Evolutionary conservation across 2,113 vertebrate species (phyloP), one percentile per base, ranked within the genome.

Genomic region (Amphiprion percula): DNA sequence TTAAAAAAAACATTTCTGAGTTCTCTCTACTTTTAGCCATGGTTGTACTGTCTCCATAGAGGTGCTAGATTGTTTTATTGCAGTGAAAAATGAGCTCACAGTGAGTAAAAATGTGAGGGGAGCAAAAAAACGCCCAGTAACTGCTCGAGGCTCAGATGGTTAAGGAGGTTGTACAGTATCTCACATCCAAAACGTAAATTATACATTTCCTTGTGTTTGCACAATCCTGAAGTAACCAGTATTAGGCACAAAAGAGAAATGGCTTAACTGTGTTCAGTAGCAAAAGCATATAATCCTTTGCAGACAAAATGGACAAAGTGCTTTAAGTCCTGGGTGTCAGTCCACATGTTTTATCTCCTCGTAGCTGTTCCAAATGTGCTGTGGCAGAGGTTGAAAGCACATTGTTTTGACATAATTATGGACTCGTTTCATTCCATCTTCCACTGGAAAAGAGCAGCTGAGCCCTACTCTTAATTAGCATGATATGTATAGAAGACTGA

Each of bases 401-500:
- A 92, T 90, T 87, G 89, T 93, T 91, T 86, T 77, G 83, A 90
- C 91, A 86, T 94, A 92, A 93, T 93, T 93, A 95, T 39, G 79
- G 84, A 84, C 39, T 50, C 30, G 60, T 75, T 90, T 84, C 74
- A 86, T 87, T 91, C 82, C 86, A 75, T 88, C 82, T 86, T 88
- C 78, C n/a, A 68, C 72, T 73, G 83, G 49, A 82, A 66, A 66
- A 77, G 65, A 88, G 83, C 74, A 82, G 88, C 85, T 68, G 87
- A 89, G 86, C 83, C 71, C 76, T 79, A 84, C 74, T 79, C 90
- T 91, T 94, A 93, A 92, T 94, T 93, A 94, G 83, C 88, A 87
- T 80, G 88, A 93, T 90, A 94, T 82, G 87, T 85, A 84, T 65
- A 90, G 80, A 88, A 65, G 78, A 83, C 74, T 84, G 91, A 94